Percentiles rank a stretch among this genome's conserved stretches.
phyloP scores from a whole-genome alignment of 2,797 vertebrate species.

The Enteromius afrohamiltoni region DNA sequence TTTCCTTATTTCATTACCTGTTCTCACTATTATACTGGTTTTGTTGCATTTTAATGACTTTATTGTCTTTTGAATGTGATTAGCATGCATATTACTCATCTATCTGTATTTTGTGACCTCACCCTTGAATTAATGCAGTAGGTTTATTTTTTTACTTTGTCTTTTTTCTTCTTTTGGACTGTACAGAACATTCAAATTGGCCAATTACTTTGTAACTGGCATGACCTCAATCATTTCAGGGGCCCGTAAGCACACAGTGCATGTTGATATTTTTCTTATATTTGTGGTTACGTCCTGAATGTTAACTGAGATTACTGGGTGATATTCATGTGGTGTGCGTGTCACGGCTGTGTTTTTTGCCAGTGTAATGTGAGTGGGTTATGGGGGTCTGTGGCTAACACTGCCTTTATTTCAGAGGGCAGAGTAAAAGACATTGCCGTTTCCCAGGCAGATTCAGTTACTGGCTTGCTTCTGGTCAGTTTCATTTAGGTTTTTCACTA shows the following conservation, averaged over 20 bases:
- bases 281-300: slow-evolving; percentile 32
- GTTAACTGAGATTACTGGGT: slow-evolving; percentile 5
- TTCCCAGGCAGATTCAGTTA: slow-evolving; percentile 51
- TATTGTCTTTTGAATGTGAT: background rate
- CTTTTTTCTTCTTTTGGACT: background rate
- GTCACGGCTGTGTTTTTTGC: slow-evolving; percentile 32
- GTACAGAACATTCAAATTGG: background rate
- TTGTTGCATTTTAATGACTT: background rate
- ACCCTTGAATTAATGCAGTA: slow-evolving; percentile 5
- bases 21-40: background rate
- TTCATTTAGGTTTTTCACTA: background rate
- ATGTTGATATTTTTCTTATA: slow-evolving; percentile 26
- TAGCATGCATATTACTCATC: background rate
- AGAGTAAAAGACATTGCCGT: background rate
- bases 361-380: slow-evolving; percentile 28
- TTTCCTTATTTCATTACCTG: background rate
- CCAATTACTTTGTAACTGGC: background rate
- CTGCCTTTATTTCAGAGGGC: slow-evolving; percentile 31
- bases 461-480: slow-evolving; percentile 3
- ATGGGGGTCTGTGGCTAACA: slow-evolving; percentile 32
- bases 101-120: background rate
- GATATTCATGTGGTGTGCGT: slow-evolving; percentile 23
- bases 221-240: background rate
- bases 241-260: background rate
- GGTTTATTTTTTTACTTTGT: background rate